Evolutionary conservation across 2,797 vertebrate genomes (phyloP), one percentile per base, ranked within the genome.

Genomic region (Oreortyx pictus): DNA sequence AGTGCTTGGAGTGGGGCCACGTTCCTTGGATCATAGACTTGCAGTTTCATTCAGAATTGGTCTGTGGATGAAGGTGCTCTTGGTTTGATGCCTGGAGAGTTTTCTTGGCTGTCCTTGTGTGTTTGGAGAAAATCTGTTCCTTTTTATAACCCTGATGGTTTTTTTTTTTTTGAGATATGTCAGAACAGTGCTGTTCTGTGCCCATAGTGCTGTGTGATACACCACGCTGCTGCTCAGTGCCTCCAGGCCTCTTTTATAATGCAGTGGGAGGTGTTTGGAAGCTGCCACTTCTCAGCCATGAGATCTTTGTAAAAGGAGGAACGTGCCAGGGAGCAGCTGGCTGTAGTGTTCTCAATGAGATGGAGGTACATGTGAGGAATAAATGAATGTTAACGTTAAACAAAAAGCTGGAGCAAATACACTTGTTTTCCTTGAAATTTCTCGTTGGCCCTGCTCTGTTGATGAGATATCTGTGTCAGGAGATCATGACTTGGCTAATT

Each of bases 251-350:
- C n/a, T 56, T 88, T 78, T 49, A 2, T 89, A 79, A 81, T 83
- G 82, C 88, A 82, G 79, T 66, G 66, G 70, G 11, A 31, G 78
- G 64, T 44, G 56, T 93, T 89, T 75, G 87, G 44, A 76, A 57
- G 59, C 77, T 82, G 60, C 57, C 35, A 82, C 24, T 75, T 86
- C 49, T 86, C 46, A 80, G 74, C 86, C 49, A 25, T 88, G 82
- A 88, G 70, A 60, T 87, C 71, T 68, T 8, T 81, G 86, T 20
- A 24, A 60, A 75, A 14, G 12, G 16, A 33, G 59, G 44, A 76
- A 7, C 43, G 60, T 66, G 65, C 60, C 67, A 67, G 70, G 39
- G 33, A 88, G 62, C 60, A 81, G 35, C 10, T 64, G 7, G 80
- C 91, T 81, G 62, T 68, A 62, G 54, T 64, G 47, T 62, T 80